Percentiles rank a stretch among this genome's conserved stretches.
Evolutionary conservation across 2,797 vertebrate genomes (phyloP).

Genomic region (Enteromius fasciolatus): DNA sequence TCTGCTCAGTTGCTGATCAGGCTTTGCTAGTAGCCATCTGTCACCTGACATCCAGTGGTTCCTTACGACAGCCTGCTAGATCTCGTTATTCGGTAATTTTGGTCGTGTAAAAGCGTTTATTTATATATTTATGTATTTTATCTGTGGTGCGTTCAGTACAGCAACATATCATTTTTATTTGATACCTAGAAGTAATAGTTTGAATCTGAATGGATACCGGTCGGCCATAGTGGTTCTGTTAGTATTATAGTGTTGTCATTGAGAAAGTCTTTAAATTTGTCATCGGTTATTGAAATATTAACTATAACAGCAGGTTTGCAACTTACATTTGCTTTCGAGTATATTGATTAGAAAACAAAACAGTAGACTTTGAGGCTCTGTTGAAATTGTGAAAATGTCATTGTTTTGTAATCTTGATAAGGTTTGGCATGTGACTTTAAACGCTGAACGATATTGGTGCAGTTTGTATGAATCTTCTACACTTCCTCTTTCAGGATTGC

Average conservation of each 20-base stretch:
- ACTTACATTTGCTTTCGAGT: background rate
- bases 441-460: background rate
- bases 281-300: background rate
- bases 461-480: background rate
- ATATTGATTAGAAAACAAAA: background rate
- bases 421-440: background rate
- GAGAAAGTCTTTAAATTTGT: background rate
- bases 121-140: background rate
- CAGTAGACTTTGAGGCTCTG: background rate
- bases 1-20: constrained; percentile 13
- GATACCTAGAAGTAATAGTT: background rate
- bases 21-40: constrained; percentile 44
- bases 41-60: constrained; percentile 46
- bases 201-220: background rate
- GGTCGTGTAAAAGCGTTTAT: background rate
- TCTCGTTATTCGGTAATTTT: constrained; percentile 1
- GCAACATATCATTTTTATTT: background rate
- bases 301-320: background rate
- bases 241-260: background rate
- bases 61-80: background rate
- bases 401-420: background rate
- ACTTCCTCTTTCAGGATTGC: constrained; percentile 17
- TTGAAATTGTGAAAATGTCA: background rate
- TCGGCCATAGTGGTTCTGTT: background rate
- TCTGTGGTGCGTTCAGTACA: background rate